These are phyloP conservation scores for Caiman crocodilus DNA, from an alignment of 2,797 vertebrate species.

Conservation along the genomic window DNA sequence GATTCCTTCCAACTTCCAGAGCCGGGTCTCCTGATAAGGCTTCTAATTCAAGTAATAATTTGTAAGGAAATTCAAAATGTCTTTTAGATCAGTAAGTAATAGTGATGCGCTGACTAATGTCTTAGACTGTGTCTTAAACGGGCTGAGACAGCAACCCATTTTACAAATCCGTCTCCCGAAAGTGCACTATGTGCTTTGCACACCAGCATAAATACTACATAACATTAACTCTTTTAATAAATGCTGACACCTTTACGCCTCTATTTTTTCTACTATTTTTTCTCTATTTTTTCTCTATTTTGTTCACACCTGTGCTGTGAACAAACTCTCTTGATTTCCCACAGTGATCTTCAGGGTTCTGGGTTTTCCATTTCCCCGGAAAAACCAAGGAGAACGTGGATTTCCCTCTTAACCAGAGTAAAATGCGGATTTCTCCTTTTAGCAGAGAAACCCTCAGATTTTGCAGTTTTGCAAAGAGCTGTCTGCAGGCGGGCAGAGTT, in stretches of 20 bases:
- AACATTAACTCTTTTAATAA: neutral
- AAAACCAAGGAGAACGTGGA: too few species aligned
- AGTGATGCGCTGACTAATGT: neutral
- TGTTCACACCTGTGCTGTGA: neutral
- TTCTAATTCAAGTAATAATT: slow-evolving; percentile 40
- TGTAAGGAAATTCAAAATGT: slow-evolving; percentile 11
- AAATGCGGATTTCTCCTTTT: too few species aligned
- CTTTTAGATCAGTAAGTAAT: neutral
- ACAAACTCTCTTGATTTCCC: neutral
- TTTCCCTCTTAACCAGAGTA: too few species aligned
- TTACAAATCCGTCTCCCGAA: neutral
- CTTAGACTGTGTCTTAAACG: slow-evolving; percentile 26
- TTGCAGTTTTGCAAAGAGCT: too few species aligned
- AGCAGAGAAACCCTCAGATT: too few species aligned
- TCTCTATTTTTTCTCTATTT: too few species aligned
- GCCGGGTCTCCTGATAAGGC: neutral
- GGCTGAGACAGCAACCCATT: neutral
- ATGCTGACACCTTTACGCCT: neutral
- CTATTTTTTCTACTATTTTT: too few species aligned
- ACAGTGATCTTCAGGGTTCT: too few species aligned
- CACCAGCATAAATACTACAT: neutral
- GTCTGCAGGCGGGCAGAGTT: too few species aligned
- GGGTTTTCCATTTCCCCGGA: too few species aligned
- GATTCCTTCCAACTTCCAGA: slow-evolving; percentile 17
- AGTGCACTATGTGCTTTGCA: neutral